Evolutionary conservation across 2,888 invertebrate genomes (phyloP), one percentile per base, ranked within the genome.

Genomic region (Alentia gelatinosa): DNA sequence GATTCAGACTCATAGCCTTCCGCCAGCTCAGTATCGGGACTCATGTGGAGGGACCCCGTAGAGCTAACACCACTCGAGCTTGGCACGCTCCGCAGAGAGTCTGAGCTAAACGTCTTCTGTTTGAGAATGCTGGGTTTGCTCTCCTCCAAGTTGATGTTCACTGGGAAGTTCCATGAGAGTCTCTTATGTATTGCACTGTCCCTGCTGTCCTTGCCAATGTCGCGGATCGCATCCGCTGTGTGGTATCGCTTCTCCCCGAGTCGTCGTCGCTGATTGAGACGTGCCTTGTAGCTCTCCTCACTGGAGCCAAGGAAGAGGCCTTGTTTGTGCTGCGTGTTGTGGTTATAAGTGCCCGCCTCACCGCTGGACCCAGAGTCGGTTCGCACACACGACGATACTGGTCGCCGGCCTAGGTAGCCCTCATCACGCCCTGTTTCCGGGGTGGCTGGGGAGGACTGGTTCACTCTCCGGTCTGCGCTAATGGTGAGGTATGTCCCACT

Each of bases 171-270:
- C 97, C 97, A 97, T 26, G 97, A 97, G 91, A 97, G 95, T 86
- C 97, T 96, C 95, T 97, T 97, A 95, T 97, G 97, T 93, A 97
- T 97, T 92, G 96, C 96, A 88, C 96, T 94, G 92, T 95, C 95
- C 91, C 93, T 94, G 50, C 94, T 94, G 84, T 94, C 93, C 35
- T 92, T 93, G 89, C 94, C 92, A 90, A 97, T 96, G 94, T 97
- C 97, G 94, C 97, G 97, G 93, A 97, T 97, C 92, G 97, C 97
- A 92, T 97, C 97, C 7, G 97, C 97, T 7, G 97, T 97, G 95
- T 97, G 97, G 95, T 97, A 97, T 92, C 97, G 96, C 94, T 96
- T 96, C 92, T 95, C 95, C 26, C 94, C 94, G 83, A 95, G 93
- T 5, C 94, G 89, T 9, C 91, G 39, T 33, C 95, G 93, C 92